These are phyloP conservation scores for Apolygus lucorum DNA, from an alignment of 1,140 invertebrate genomes.

Conservation along the genomic window DNA sequence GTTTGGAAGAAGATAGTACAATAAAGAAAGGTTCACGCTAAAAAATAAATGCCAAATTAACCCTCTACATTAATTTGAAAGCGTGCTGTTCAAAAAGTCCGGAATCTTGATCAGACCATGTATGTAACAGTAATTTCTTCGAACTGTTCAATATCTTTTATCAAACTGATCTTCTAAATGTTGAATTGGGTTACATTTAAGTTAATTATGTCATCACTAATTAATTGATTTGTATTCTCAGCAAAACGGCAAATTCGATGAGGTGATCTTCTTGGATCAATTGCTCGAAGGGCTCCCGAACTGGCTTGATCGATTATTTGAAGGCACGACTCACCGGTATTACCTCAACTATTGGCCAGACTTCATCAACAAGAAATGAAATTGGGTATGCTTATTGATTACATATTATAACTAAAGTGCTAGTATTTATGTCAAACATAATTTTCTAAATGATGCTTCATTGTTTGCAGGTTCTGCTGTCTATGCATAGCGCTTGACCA, in stretches of 20 bases:
- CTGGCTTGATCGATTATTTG: conserved; percentile 93
- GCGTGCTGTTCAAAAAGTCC: no score
- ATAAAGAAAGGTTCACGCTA: no score
- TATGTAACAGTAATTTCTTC: no score
- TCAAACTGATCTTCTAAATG: no score
- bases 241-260: conserved; percentile 32
- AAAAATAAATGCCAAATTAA: no score
- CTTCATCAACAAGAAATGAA: conserved; percentile 44
- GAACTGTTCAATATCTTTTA: no score
- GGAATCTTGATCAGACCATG: no score
- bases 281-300: conserved; percentile 85
- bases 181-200: no score
- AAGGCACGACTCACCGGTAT: conserved; percentile 88
- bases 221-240: no score
- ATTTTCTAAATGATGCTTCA: not conserved
- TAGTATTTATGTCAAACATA: not conserved
- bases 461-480: not conserved
- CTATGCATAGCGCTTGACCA: not conserved
- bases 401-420: not conserved
- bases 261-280: conserved; percentile 52
- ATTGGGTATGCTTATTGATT: not conserved
- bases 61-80: no score
- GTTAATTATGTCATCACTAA: no score
- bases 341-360: conserved; percentile 97
- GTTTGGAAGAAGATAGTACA: no score